Percentiles rank a stretch among this genome's conserved stretches.
These are phyloP conservation scores for Apamea sordens DNA, from an alignment of 2,888 invertebrate genomes.

Conservation along the genomic window DNA sequence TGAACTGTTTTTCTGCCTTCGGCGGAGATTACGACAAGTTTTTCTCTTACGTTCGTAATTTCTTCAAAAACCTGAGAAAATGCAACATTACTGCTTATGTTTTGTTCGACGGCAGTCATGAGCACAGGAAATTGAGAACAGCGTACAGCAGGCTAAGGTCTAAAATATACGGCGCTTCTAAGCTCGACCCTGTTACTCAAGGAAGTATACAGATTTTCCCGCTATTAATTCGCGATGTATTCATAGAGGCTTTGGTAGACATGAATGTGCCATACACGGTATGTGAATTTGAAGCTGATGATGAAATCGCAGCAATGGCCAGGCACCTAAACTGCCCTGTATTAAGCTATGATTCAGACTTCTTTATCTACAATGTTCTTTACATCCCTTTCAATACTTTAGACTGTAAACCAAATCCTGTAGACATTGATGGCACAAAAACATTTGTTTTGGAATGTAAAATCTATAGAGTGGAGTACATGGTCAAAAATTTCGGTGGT, in stretches of 20 bases:
- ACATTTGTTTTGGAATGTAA: constrained; percentile 91
- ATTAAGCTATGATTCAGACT: constrained; percentile 98
- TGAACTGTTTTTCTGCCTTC: constrained; percentile 92
- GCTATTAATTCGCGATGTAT: constrained; percentile 93
- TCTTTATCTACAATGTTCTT: constrained; percentile 95
- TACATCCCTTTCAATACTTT: constrained; percentile 95
- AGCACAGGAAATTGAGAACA: constrained; percentile 93
- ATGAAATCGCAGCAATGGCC: constrained; percentile 95
- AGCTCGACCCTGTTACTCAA: constrained; percentile 90
- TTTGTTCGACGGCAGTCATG: constrained; percentile 95
- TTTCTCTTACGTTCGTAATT: constrained; percentile 91
- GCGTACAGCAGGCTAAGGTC: constrained; percentile 90
- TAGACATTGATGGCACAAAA: constrained; percentile 75
- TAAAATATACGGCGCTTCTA: constrained; percentile 90
- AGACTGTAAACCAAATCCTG: constrained; percentile 84
- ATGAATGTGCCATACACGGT: constrained; percentile 92
- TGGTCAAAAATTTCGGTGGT: constrained; percentile 92
- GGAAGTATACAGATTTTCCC: constrained; percentile 92
- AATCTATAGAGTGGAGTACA: constrained; percentile 93
- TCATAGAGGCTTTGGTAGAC: constrained; percentile 92
- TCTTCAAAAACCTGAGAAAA: constrained; percentile 92
- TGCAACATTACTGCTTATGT: constrained; percentile 94
- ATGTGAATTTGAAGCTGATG: constrained; percentile 97
- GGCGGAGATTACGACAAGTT: constrained; percentile 96
- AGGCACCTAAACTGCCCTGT: constrained; percentile 95